Percentiles rank a stretch among this genome's conserved stretches.
Conservation (phyloP, 2,113 vertebrate species). For the Protomyctophum bolini region DNA sequence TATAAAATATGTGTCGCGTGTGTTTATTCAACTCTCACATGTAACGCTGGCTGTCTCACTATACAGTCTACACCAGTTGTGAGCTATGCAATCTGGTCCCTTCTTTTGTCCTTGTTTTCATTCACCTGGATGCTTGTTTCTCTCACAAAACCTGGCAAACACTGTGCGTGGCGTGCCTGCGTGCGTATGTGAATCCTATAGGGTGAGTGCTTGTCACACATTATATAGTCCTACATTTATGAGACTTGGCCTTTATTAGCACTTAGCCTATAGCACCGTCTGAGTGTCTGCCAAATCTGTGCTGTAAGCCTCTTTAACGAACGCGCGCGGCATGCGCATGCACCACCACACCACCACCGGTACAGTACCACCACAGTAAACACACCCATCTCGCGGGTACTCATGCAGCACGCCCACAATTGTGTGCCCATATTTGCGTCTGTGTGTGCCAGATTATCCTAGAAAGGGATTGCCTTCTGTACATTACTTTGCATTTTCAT, state of each 20-base stretch:
- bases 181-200: constrained; percentile 31
- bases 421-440: neutral
- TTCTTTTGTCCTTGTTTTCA: too few species aligned
- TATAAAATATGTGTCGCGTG: too few species aligned
- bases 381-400: constrained; percentile 15
- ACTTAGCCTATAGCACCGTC: constrained; percentile 38
- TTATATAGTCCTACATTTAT: constrained; percentile 52
- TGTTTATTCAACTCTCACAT: too few species aligned
- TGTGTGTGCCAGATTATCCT: constrained; percentile 59
- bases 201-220: constrained; percentile 55
- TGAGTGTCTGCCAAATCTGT: neutral
- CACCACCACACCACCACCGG: neutral
- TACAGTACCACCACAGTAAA: constrained; percentile 22
- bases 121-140: too few species aligned
- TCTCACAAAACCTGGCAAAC: too few species aligned
- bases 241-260: constrained; percentile 62
- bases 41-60: too few species aligned
- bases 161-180: constrained; percentile 5
- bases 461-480: constrained; percentile 50
- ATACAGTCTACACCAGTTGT: too few species aligned
- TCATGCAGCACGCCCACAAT: neutral
- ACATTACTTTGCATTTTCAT: constrained; percentile 65
- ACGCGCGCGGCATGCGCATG: neutral
- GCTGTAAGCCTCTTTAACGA: neutral
- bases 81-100: too few species aligned